Percentiles rank a stretch among this genome's conserved stretches.
These are phyloP conservation scores for Capitulum mitella DNA, from an alignment of 2,888 invertebrate genomes.

Conservation along the genomic window DNA sequence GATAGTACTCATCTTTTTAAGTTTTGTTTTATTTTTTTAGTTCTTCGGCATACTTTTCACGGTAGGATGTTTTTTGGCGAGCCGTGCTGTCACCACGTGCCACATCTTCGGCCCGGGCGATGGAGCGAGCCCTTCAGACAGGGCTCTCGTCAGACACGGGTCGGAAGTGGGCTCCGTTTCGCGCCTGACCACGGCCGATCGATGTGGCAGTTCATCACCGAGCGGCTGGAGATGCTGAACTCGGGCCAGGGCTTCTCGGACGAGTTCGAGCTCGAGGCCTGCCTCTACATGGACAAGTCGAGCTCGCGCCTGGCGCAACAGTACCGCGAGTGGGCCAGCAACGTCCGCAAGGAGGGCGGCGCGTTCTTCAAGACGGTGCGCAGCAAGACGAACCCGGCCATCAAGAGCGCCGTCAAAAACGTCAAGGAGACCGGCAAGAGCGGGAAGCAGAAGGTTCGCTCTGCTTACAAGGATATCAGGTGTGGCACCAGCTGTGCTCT, in stretches of 20 bases:
- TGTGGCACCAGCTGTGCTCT: not conserved
- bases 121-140: too few relatives aligned
- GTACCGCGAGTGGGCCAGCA: constrained; percentile 71
- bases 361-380: constrained; percentile 79
- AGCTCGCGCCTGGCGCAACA: constrained; percentile 58
- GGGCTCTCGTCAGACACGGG: too few relatives aligned
- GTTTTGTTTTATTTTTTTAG: too few relatives aligned
- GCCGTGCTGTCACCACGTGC: too few relatives aligned
- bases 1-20: too few relatives aligned
- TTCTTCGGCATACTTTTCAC: too few relatives aligned
- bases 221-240: constrained; percentile 82
- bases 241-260: constrained; percentile 88
- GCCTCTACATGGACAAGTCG: constrained; percentile 59
- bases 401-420: constrained; percentile 87
- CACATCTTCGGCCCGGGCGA: too few relatives aligned
- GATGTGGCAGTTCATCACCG: constrained; percentile 92
- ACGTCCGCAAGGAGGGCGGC: constrained; percentile 70
- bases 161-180: too few relatives aligned
- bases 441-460: not conserved
- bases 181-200: too few relatives aligned
- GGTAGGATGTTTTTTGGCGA: too few relatives aligned
- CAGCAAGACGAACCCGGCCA: constrained; percentile 88
- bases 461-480: not conserved
- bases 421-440: constrained; percentile 50
- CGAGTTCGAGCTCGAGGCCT: constrained; percentile 88